phyloP scores from a whole-genome alignment of 2,113 vertebrate species.

The Xyrauchen texanus region DNA sequence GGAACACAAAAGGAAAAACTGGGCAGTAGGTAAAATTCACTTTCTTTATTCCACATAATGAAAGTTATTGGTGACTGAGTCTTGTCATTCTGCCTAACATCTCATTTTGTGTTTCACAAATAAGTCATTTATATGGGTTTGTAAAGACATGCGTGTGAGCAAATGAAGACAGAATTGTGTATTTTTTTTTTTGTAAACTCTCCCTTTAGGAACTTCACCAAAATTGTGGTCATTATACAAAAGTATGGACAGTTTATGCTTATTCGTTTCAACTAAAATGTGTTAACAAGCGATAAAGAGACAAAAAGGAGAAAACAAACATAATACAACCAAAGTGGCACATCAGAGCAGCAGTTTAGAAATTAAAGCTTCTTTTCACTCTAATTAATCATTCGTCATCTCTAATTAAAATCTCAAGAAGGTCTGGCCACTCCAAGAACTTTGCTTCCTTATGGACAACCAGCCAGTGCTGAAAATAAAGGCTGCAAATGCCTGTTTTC shows the following conservation, averaged over 20 bases:
- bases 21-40: too few species aligned
- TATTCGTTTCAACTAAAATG: background rate
- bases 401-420: conserved; percentile 30
- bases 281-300: background rate
- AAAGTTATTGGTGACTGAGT: too few species aligned
- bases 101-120: too few species aligned
- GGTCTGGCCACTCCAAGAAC: conserved; percentile 4
- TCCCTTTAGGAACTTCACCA: too few species aligned
- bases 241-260: background rate
- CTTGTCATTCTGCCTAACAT: too few species aligned
- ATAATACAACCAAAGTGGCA: background rate
- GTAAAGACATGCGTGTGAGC: too few species aligned
- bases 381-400: conserved; percentile 21
- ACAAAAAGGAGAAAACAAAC: background rate
- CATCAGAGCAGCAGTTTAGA: conserved; percentile 7
- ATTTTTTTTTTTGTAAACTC: too few species aligned
- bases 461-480: conserved; percentile 4
- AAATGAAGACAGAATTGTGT: too few species aligned
- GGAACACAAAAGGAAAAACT: too few species aligned
- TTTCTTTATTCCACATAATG: too few species aligned
- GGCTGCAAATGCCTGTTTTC: background rate
- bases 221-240: background rate
- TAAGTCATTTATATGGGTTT: too few species aligned
- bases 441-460: background rate
- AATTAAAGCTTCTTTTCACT: background rate